Base-by-base conservation (phyloP, 2,113 vertebrate genomes). In the Tychaedon coryphoeus region DNA sequence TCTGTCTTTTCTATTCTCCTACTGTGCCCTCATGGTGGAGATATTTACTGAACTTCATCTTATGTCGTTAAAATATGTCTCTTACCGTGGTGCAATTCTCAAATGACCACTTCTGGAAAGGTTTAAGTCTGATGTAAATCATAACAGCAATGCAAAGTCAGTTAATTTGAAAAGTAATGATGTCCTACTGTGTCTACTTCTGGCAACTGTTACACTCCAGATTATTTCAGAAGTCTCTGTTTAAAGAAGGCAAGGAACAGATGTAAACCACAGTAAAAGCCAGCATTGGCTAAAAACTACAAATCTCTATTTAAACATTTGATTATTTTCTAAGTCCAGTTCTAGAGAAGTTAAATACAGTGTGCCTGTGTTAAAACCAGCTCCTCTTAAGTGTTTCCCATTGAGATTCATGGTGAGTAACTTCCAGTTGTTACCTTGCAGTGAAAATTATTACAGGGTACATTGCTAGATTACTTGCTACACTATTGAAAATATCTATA, bases 401-500 rank as follows among this genome's bases (percentile, higher is more conserved):
- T 81, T 94, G 83, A 70, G 93, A 57, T 90, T 96, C 71, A 24
- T 88, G 56, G 42, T 58, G 57, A 50, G 26, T 65, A 91, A 23
- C 67, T 93, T 96, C 45, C 64, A 91, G 34, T 91, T 82, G 45
- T 80, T 72, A 88, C 19, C 56, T 45, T 94, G 43, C 78, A 92
- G 67, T 84, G 65, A 90, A 95, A 97, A 90, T 95, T 84, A 84
- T 88, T 95, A 53, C 79, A 79, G 69, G 34, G 43, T 88, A 43
- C 36, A 50, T 91, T 85, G 38, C 75, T 95, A 48, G 40, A 85
- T 66, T 97, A 76, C 61, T 94, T 93, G 34, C 89, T 97, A 86
- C 94, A 90, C 60, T 93, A 5, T 91, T 51, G 95, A 90, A 94
- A 95, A 89, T 85, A 29, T n/a, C 86, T 84, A 29, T 92, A 87